phyloP scores from a whole-genome alignment of 2,113 vertebrate genomes.

The Platysternon megacephalum region DNA sequence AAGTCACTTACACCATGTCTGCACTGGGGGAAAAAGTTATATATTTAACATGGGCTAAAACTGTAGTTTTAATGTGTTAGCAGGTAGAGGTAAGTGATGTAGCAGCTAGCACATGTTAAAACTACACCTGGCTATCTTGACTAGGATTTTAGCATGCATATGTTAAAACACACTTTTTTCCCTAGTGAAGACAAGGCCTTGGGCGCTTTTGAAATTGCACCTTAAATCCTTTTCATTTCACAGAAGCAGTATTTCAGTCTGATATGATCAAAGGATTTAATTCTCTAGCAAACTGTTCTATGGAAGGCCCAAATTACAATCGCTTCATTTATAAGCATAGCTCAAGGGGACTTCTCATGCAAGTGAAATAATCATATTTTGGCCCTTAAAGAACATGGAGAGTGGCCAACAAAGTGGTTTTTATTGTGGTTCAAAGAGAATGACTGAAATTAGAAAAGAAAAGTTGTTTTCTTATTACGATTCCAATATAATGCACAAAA shows the following conservation, averaged over 20 bases:
- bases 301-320: not conserved
- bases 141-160: not conserved
- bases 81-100: not conserved
- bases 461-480: not conserved
- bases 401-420: not conserved
- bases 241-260: not conserved
- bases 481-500: accelerated
- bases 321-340: not conserved
- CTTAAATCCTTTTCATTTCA: not conserved
- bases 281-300: not conserved
- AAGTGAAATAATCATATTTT: not conserved
- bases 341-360: not conserved
- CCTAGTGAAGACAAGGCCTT: not conserved
- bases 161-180: not conserved
- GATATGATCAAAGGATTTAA: not conserved
- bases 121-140: accelerated
- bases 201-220: not conserved
- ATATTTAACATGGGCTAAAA: not conserved
- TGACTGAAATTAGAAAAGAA: too few species aligned
- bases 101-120: accelerated
- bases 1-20: too few species aligned
- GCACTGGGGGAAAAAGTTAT: not conserved
- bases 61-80: too few species aligned
- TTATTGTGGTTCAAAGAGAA: not conserved
- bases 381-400: constrained; percentile 18